Conservation (phyloP, 1,140 invertebrate genomes). For the Samia ricini region DNA sequence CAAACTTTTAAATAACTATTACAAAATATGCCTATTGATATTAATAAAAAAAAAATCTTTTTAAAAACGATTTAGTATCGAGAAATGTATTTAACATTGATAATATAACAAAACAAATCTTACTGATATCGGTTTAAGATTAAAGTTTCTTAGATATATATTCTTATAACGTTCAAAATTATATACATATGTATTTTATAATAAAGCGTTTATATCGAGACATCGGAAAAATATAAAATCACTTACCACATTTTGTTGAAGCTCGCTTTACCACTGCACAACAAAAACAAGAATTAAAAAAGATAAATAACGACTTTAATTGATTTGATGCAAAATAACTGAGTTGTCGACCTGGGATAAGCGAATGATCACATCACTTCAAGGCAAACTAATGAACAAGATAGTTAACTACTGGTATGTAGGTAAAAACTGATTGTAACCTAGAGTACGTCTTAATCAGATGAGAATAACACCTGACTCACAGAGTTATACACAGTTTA, state of each 20-base stretch:
- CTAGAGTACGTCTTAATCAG: neutral
- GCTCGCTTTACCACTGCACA: neutral
- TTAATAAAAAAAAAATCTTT: too few relatives aligned
- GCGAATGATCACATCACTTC: neutral
- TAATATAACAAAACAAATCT: too few relatives aligned
- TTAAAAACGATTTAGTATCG: too few relatives aligned
- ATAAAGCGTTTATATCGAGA: neutral
- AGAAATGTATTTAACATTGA: too few relatives aligned
- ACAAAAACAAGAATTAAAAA: neutral
- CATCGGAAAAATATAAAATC: too few relatives aligned
- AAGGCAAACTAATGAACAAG: conserved; percentile 6
- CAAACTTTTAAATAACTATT: too few relatives aligned
- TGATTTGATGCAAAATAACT: neutral
- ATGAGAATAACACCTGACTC: neutral
- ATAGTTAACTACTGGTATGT: neutral
- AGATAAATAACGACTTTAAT: neutral
- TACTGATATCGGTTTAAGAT: too few relatives aligned
- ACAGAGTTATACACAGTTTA: too few relatives aligned
- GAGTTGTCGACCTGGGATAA: neutral
- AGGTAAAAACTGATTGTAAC: neutral
- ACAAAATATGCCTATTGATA: too few relatives aligned
- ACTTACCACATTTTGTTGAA: neutral
- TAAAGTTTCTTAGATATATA: too few relatives aligned
- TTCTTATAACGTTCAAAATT: too few relatives aligned
- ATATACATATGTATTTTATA: neutral